phyloP scores from a whole-genome alignment of 2,113 vertebrate species.

The Irena cyanogastra region DNA sequence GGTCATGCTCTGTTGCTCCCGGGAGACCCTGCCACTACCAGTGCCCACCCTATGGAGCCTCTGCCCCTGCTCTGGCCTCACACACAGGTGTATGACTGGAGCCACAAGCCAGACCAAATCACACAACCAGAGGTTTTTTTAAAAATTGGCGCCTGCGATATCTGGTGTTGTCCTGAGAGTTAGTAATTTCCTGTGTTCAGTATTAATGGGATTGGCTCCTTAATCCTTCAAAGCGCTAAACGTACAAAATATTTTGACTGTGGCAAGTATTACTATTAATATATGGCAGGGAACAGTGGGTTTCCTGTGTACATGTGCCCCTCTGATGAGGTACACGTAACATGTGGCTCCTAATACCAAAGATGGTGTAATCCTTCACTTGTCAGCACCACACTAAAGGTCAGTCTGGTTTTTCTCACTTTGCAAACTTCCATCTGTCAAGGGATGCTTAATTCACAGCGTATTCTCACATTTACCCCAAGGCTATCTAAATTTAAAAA shows the following conservation, averaged over 20 bases:
- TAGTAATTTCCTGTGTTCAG: conserved; percentile 40
- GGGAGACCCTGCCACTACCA: accelerated
- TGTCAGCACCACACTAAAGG: conserved; percentile 59
- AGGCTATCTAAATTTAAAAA: conserved; percentile 68
- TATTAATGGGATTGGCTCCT: conserved; percentile 52
- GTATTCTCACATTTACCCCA: conserved; percentile 66
- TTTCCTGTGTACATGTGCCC: conserved; percentile 51
- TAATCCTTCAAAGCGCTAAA: conserved; percentile 59
- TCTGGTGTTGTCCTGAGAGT: not conserved
- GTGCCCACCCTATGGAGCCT: not conserved
- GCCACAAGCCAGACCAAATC: not conserved
- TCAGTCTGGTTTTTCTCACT: conserved; percentile 76
- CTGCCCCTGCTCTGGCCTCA: not conserved
- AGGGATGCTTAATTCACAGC: conserved; percentile 65
- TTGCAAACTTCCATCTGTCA: conserved; percentile 73
- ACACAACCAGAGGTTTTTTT: not conserved
- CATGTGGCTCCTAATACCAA: conserved; percentile 47
- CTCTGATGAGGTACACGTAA: conserved; percentile 52
- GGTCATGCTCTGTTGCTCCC: not conserved
- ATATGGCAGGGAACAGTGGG: conserved; percentile 47
- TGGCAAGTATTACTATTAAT: conserved; percentile 37
- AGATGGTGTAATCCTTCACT: conserved; percentile 61
- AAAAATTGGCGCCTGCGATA: not conserved
- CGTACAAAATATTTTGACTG: conserved; percentile 58
- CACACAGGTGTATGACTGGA: not conserved